phyloP scores from a whole-genome alignment of 2,113 vertebrate genomes.

The Xenopus borealis region DNA sequence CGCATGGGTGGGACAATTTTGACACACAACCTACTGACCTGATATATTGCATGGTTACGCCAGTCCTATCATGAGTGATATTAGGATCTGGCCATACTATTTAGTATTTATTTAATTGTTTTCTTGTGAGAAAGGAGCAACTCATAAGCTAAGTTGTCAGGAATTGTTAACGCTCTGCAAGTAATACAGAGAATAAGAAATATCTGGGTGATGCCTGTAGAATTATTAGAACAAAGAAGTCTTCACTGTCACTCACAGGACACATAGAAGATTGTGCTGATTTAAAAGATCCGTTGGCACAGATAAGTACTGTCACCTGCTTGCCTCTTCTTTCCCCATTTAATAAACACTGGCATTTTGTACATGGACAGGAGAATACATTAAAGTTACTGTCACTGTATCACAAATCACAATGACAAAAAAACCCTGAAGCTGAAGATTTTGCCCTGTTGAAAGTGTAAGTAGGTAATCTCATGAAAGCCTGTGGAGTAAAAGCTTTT shows the following conservation, averaged over 20 bases:
- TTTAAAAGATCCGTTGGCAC: conserved; percentile 23
- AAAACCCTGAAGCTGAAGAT: conserved; percentile 8
- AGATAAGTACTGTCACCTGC: conserved; percentile 24
- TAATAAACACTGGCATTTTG: conserved; percentile 38
- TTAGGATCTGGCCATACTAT: too few relatives aligned
- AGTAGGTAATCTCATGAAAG: conserved; percentile 22
- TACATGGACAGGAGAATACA: conserved; percentile 21
- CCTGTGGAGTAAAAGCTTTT: conserved; percentile 9
- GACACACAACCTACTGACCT: too few relatives aligned
- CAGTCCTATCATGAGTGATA: too few relatives aligned
- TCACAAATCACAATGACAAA: conserved; percentile 11
- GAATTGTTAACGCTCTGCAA: not conserved
- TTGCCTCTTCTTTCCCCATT: conserved; percentile 2
- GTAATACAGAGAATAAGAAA: conserved; percentile 1
- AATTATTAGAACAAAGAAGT: conserved; percentile 18
- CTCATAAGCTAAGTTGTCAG: not conserved
- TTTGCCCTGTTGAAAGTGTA: conserved; percentile 21
- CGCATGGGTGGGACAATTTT: too few relatives aligned
- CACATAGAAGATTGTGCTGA: conserved; percentile 23
- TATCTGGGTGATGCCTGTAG: conserved; percentile 13
- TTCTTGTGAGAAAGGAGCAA: not conserved
- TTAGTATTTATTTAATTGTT: too few relatives aligned
- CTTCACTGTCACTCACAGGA: conserved; percentile 3
- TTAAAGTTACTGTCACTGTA: conserved; percentile 25
- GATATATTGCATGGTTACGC: too few relatives aligned